These are phyloP conservation scores for Gymnocypris eckloni DNA, from an alignment of 2,797 vertebrate genomes.

Conservation along the genomic window DNA sequence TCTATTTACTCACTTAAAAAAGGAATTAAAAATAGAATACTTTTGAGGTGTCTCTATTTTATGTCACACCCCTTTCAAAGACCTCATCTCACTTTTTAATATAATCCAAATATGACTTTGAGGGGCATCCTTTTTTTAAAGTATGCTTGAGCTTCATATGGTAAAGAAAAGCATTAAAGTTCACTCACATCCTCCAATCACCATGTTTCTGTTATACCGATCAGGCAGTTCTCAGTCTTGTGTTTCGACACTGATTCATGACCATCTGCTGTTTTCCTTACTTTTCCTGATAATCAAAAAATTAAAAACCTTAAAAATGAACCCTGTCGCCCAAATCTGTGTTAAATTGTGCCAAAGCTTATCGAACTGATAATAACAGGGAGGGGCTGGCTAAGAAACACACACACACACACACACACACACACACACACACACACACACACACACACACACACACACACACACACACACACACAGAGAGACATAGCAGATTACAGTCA, in stretches of 20 bases:
- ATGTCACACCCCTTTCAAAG: not conserved
- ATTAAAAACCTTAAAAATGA: constrained; percentile 17
- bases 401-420: not conserved
- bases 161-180: not conserved
- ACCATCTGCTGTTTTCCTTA: constrained; percentile 20
- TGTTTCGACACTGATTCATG: constrained; percentile 3
- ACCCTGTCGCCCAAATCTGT: not conserved
- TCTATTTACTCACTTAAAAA: not conserved
- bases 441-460: constrained; percentile 3
- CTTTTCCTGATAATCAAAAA: constrained; percentile 39
- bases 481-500: constrained; percentile 51
- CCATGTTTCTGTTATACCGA: not conserved
- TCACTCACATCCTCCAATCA: not conserved
- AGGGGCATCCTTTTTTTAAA: not conserved
- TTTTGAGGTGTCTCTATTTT: not conserved
- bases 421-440: constrained; percentile 17
- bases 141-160: not conserved
- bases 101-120: not conserved
- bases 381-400: constrained; percentile 25
- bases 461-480: not conserved
- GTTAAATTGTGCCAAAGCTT: constrained; percentile 43
- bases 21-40: not conserved
- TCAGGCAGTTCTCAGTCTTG: not conserved
- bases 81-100: not conserved
- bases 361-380: constrained; percentile 26